Base-by-base conservation (phyloP, 1,140 invertebrate genomes). In the Dinoponera quadriceps region DNA sequence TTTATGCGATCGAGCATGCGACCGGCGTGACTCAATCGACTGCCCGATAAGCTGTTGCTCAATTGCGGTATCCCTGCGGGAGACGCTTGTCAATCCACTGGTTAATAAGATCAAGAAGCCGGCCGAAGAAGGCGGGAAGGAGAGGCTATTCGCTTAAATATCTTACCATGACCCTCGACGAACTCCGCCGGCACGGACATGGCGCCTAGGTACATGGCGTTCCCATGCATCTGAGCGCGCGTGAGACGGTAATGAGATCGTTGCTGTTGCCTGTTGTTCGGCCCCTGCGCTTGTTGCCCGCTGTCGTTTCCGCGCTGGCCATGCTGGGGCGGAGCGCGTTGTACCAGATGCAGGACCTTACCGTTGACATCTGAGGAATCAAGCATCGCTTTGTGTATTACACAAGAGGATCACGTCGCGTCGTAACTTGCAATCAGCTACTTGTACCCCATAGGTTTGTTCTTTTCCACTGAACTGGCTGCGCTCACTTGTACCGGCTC, bases 291-390 rank as follows among this genome's bases (percentile, higher is more conserved):
- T 51, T 91, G 38, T 88, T 92, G 90, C 77, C 86, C 90, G 85
- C 82, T 87, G 74, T 90, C 93, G 74, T 91, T 93, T 1, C 86
- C 80, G 38, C 92, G 89, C 48, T 92, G 91, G 57, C 91, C 91
- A 33, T 93, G 85, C 85, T 93, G 91, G 57, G 95, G 95, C 22
- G 98, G 98, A 5, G 97, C 96, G 49, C 97, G 95, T 94, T 98
- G 97, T n/a, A 99, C 98, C 90, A 99, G 95, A 93, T 99, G 98
- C 63, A 99, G 96, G 20, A 98, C 98, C 94, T 99, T 99, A 1
- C 97, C 98, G 94, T 98, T 95, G 14, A 99, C 96, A 96, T 98
- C 98, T 98, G 85, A 84, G 85, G 85, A 25, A 59, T 66, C 13
- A 54, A 9, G 11, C 0, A 14, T 55, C 2, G 9, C 0, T 9